Evolutionary conservation across 1,140 invertebrate genomes (phyloP).

Genomic region (Leptinotarsa lineolata): DNA sequence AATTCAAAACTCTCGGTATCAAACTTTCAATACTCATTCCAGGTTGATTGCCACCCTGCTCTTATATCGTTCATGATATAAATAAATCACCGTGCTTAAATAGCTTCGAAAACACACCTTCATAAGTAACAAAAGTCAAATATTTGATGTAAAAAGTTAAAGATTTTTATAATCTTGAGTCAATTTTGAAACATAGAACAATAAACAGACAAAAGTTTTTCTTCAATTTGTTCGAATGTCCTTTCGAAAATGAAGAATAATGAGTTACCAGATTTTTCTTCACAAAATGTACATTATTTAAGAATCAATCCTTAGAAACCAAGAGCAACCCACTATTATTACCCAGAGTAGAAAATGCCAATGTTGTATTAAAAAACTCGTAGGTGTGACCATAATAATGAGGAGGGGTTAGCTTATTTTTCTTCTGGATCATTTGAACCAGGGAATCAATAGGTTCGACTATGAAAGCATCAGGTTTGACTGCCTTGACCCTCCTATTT

Average conservation of each 20-base stretch:
- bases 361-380: constrained; percentile 7
- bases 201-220: neutral
- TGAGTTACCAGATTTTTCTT: too few relatives aligned
- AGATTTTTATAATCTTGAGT: too few relatives aligned
- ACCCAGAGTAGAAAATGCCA: constrained; percentile 19
- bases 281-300: neutral
- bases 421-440: constrained; percentile 1
- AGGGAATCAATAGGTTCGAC: constrained; percentile 18
- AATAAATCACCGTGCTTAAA: too few relatives aligned
- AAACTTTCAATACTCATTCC: too few relatives aligned
- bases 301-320: neutral
- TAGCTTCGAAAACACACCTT: too few relatives aligned
- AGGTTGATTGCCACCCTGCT: too few relatives aligned
- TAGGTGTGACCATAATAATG: constrained; percentile 9
- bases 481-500: neutral
- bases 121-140: too few relatives aligned
- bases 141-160: too few relatives aligned
- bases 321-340: neutral
- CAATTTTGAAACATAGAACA: too few relatives aligned
- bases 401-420: neutral
- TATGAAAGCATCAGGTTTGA: constrained; percentile 13
- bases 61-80: too few relatives aligned
- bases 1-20: too few relatives aligned
- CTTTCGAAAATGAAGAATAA: too few relatives aligned
- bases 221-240: neutral